Evolutionary conservation across 2,888 invertebrate genomes (phyloP).

Genomic region (Axea sp.): DNA sequence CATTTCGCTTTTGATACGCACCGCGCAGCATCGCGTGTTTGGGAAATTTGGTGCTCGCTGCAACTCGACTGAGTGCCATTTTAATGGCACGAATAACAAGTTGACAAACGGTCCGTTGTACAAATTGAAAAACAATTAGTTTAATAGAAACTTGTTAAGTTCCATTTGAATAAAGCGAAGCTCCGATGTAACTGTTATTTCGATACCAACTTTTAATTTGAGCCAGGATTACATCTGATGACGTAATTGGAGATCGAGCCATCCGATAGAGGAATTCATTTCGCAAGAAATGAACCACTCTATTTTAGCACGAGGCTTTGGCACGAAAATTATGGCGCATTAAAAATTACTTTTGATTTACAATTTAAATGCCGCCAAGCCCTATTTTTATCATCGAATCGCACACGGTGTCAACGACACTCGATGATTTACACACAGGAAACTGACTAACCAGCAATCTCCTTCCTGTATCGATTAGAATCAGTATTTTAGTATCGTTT

Average conservation of each 20-base stretch:
- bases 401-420: conserved; percentile 47
- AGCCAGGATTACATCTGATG: not conserved
- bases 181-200: not conserved
- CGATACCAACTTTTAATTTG: not conserved
- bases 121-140: too few species aligned
- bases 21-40: not conserved
- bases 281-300: conserved; percentile 4
- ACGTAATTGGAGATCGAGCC: conserved; percentile 13
- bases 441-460: conserved; percentile 77
- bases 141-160: too few species aligned
- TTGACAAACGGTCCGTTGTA: too few species aligned
- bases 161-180: too few species aligned
- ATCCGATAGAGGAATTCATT: conserved; percentile 30
- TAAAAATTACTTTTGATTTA: conserved; percentile 33
- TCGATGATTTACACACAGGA: conserved; percentile 78
- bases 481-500: conserved; percentile 49
- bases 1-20: conserved; percentile 25
- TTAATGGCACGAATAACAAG: too few species aligned
- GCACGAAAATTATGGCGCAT: conserved; percentile 30
- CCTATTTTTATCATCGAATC: conserved; percentile 59
- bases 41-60: not conserved
- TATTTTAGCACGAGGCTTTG: not conserved
- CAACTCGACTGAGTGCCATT: too few species aligned
- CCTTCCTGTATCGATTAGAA: conserved; percentile 63
- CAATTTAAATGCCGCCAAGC: conserved; percentile 56